phyloP scores from a whole-genome alignment of 2,797 vertebrate genomes.

The Lagodon rhomboides region DNA sequence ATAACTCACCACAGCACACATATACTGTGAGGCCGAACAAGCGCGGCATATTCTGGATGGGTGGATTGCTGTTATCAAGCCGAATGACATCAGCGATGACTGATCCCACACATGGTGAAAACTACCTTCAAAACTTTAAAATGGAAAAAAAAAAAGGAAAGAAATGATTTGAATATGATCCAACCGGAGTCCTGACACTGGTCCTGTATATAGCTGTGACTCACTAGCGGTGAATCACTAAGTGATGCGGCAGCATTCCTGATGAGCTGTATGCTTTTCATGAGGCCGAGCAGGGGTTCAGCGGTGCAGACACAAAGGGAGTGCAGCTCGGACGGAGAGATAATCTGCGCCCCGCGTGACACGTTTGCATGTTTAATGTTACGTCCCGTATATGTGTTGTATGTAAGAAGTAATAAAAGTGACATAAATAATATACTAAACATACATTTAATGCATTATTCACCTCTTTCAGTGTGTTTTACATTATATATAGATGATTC shows the following conservation, averaged over 20 bases:
- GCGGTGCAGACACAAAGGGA: neutral
- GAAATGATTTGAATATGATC: neutral
- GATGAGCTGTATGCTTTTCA: constrained; percentile 15
- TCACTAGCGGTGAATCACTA: constrained; percentile 5
- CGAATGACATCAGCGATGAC: neutral
- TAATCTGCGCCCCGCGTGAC: neutral
- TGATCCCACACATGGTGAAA: too few species aligned
- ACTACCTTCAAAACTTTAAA: too few species aligned
- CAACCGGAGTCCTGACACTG: neutral
- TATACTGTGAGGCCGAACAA: neutral
- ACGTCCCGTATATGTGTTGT: neutral
- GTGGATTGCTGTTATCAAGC: neutral
- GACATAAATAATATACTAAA: constrained; percentile 40
- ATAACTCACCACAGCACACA: neutral
- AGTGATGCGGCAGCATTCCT: neutral
- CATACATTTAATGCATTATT: constrained; percentile 33
- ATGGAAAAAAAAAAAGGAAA: neutral
- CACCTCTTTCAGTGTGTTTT: neutral
- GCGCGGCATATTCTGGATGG: neutral
- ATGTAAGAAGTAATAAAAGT: neutral
- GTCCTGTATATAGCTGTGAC: neutral
- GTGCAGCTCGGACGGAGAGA: neutral
- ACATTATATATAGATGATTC: neutral
- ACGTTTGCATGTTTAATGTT: constrained; percentile 25
- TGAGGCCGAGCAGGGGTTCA: neutral